Base-by-base conservation (phyloP, 2,113 vertebrate genomes). In the Perca flavescens region DNA sequence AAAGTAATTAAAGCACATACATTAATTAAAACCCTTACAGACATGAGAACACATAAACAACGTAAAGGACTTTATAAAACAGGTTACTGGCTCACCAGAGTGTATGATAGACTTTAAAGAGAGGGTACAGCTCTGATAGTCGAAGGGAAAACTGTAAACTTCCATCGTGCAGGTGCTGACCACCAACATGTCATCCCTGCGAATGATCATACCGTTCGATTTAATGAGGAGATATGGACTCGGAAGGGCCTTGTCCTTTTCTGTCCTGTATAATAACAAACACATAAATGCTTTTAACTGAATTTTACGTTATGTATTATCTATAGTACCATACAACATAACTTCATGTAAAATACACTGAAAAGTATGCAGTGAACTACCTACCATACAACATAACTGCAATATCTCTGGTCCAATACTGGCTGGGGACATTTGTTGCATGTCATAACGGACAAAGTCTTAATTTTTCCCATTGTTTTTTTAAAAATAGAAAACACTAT, bases 131-230 rank as follows among this genome's bases (percentile, higher is more conserved):
- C 61, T 90, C 87, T 94, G 94, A 0, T 28, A 62, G 71, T 94
- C 93, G 0, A 94, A 93, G 49, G 94, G 94, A 52, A 94, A 94
- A 60, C 85, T 85, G 83, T 91, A 75, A 22, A 94, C 68, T 0
- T 85, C 72, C 90, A 94, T 91, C 73, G 52, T 87, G 77, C 94
- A 94, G 74, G 87, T 91, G 88, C 90, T 93, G 54, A 90, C 58
- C 52, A 93, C 1, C 31, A 91, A 82, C 74, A 78, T 54, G 58
- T 92, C 82, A 0, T 94, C 80, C 34, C 74, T 79, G 3, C 83
- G 1, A 0, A 11, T 0, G 6, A 93, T 77, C 0, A 0, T 0
- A 1, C 94, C 91, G 0, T n/a, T 0, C 5, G 1, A 28, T 0
- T 0, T 0, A 6, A 92, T 64, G 2, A 31, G 4, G 36, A 94